Conservation (phyloP, 2,888 invertebrate species). For the Papilio protenor region DNA sequence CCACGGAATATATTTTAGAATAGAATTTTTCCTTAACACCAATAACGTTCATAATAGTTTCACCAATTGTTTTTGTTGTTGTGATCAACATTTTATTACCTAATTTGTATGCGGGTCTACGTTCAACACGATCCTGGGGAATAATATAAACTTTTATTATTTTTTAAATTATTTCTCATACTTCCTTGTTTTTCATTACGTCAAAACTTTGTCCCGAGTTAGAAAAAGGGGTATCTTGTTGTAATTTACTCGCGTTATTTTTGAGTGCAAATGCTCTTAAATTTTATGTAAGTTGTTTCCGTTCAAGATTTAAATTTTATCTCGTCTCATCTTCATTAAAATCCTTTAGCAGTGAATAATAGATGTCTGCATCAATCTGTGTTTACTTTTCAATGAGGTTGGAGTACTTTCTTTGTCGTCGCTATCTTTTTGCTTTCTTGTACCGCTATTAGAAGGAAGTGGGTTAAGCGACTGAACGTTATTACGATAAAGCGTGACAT, state of each 20-base stretch:
- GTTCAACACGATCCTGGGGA: slow-evolving; percentile 71
- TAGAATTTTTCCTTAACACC: slow-evolving; percentile 51
- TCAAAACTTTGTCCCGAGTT: slow-evolving; percentile 45
- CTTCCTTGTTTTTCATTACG: slow-evolving; percentile 20
- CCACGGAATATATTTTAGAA: neutral
- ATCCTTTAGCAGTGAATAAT: slow-evolving; percentile 19
- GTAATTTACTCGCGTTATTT: neutral
- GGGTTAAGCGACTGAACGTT: slow-evolving; percentile 63
- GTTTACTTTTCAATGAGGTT: slow-evolving; percentile 29
- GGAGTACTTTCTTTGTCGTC: slow-evolving; percentile 31
- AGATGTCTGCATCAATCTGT: slow-evolving; percentile 23
- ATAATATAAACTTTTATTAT: slow-evolving; percentile 74
- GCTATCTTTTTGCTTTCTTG: slow-evolving; percentile 44
- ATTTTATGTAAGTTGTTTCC: neutral
- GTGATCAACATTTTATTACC: slow-evolving; percentile 79
- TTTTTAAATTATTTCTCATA: slow-evolving; percentile 56
- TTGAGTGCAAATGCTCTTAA: neutral
- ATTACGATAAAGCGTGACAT: slow-evolving; percentile 70
- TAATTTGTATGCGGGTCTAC: slow-evolving; percentile 77
- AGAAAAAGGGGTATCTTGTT: too few species aligned
- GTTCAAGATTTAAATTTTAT: slow-evolving; percentile 24
- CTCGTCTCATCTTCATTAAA: slow-evolving; percentile 37
- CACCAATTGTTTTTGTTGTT: slow-evolving; percentile 74
- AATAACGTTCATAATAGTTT: slow-evolving; percentile 70
- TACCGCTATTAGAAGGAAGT: slow-evolving; percentile 50